Base-by-base conservation (phyloP, 2,888 invertebrate species). In the Drosophila kanekoi region DNA sequence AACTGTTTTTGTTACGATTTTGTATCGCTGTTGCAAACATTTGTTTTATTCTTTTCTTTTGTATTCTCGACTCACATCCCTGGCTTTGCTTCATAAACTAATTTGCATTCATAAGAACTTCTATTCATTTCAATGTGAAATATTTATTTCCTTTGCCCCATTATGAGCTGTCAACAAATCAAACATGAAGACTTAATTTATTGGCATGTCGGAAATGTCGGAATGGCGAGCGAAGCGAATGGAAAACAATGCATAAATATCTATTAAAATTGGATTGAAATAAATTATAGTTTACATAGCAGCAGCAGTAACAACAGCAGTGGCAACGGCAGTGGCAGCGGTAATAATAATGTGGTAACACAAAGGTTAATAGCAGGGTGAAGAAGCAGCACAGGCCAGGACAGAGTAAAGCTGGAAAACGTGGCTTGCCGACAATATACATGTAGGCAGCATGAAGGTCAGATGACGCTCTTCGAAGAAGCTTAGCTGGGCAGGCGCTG, bases 211-310 rank as follows among this genome's bases (percentile, higher is more conserved):
- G 81, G 74, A 77, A 77, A 74, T 56, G 70, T 70, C 35, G 63
- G 20, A 68, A 68, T 49, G 57, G 45, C 66, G 41, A 47, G 44
- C 16, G 28, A 48, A 62, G 33, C 41, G 48, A 64, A 69, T 57
- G 60, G 38, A 78, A 74, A 79, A 79, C 72, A 83, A 81, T 67
- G 58, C 79, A 84, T 86, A 80, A 83, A 84, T 86, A 86, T 84
- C 81, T 79, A 84, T 86, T 86, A 83, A 84, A 83, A 66, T 67
- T 23, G 66, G 64, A 85, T 82, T 79, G 79, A 83, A 85, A 85
- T 85, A 85, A 83, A 82, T 82, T 79, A 80, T 73, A 78, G 68
- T 79, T 79, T 64, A 59, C 62, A 68, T 45, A 67, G 58, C 28
- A 53, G 37, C 43, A 18, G 49, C 43, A 10, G 14, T 11, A 33